Evolutionary conservation across 2,888 invertebrate species (phyloP), one percentile per base, ranked within the genome.

Genomic region (Hydrotaea cyrtoneurina): DNA sequence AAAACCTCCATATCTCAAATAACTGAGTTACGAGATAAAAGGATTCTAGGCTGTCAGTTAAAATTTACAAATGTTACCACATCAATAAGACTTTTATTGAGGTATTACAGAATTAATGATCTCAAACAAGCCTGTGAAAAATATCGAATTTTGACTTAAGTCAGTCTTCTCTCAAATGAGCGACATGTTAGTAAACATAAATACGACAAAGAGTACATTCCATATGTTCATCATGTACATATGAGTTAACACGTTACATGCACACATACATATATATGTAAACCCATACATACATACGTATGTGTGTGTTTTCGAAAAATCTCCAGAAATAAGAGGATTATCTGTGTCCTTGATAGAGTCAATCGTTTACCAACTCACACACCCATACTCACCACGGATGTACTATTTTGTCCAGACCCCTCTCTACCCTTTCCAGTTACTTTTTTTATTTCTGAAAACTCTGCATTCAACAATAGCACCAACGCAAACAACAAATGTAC

Each of bases 271-370:
- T 1, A 3, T 10, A n/a, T n/a, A 50, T n/a, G 50, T 50, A 50
- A 13, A n/a, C n/a, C 5, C 50, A 8, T 50, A n/a, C 50, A n/a
- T n/a, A 13, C 21, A 10, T 50, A n/a, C 50, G 2, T n/a, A 13
- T 10, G 0, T 23, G 21, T 23, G 21, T 46, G 69, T 46, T 69
- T 43, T 23, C n/a, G 15, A 69, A 43, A 75, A 4, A 75, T 69
- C 74, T 80, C 46, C 10, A 69, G 50, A 57, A 69, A 69, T 80
- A 80, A 80, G 75, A 71, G 80, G 80, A 75, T 80, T 80, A 69
- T 59, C 46, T 13, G 43, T 57, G 79, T 46, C 74, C 46, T 74
- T 50, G 46, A 59, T 69, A 71, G 57, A 80, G 50, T 69, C 74
- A 80, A 80, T 80, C 66, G 69, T 26, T 80, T 69, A 15, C n/a